Evolutionary conservation across 2,888 invertebrate genomes (phyloP).

Genomic region (Charanyca ferruginea): DNA sequence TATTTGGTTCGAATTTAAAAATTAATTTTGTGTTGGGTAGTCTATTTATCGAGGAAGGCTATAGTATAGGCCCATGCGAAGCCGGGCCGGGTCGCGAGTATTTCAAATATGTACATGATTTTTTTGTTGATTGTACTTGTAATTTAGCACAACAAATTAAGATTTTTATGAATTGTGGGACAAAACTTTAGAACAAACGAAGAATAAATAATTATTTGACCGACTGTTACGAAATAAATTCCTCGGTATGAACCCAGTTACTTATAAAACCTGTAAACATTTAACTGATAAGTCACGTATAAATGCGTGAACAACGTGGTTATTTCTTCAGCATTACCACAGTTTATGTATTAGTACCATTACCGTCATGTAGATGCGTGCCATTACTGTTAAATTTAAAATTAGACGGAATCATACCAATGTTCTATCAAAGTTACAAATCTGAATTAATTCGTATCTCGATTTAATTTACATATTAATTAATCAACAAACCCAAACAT

Average conservation of each 20-base stretch:
- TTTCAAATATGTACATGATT: no score
- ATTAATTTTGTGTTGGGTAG: no score
- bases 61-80: no score
- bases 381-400: not conserved
- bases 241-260: slow-evolving; percentile 12
- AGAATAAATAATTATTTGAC: not conserved
- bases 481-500: slow-evolving; percentile 27
- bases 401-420: not conserved
- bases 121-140: no score
- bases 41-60: no score
- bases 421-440: slow-evolving; percentile 2
- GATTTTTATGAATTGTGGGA: no score
- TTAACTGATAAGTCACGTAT: slow-evolving; percentile 39
- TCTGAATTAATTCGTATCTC: slow-evolving; percentile 17
- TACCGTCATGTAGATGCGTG: slow-evolving; percentile 22
- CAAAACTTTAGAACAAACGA: no score
- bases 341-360: no score
- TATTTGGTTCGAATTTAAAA: no score
- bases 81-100: no score
- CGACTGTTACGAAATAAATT: slow-evolving; percentile 23
- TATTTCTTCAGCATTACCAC: slow-evolving; percentile 2
- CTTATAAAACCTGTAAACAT: slow-evolving; percentile 9
- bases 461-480: slow-evolving; percentile 23
- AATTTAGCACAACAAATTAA: no score
- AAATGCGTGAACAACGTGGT: slow-evolving; percentile 15